Evolutionary conservation across 2,888 invertebrate species (phyloP).

Genomic region (Acronicta psi): DNA sequence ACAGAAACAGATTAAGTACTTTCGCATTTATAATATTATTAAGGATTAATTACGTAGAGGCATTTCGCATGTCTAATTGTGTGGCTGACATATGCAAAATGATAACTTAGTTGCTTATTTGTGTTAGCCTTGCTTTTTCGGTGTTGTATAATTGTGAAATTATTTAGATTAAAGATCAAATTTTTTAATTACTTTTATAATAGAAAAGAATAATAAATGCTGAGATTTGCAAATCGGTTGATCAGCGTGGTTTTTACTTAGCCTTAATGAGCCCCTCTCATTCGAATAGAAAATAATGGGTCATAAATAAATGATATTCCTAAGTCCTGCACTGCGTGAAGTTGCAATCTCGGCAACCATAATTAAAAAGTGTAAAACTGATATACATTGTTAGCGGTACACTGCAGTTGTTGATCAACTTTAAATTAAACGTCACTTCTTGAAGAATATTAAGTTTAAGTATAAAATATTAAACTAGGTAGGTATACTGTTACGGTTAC

Average conservation of each 20-base stretch:
- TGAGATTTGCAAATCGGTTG: no score
- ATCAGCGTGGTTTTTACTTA: no score
- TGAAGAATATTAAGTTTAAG: not conserved
- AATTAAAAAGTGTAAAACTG: constrained; percentile 44
- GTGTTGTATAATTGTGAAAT: not conserved
- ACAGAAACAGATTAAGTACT: no score
- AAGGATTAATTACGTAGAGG: constrained; percentile 11
- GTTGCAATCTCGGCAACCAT: constrained; percentile 39
- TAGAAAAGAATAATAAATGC: no score
- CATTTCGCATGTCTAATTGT: not conserved
- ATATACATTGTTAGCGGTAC: constrained; percentile 25
- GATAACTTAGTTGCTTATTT: constrained; percentile 1
- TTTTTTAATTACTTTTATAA: no score
- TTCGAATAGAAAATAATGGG: not conserved
- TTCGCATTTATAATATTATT: no score
- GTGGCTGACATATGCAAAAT: not conserved
- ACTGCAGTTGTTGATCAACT: constrained; percentile 18
- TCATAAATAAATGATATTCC: not conserved
- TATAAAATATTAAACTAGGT: no score
- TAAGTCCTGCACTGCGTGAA: constrained; percentile 22
- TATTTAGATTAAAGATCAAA: not conserved
- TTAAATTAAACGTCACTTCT: constrained; percentile 18
- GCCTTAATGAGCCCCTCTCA: no score
- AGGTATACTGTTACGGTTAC: no score
- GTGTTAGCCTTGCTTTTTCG: no score